Evolutionary conservation across 2,888 invertebrate genomes (phyloP), one percentile per base, ranked within the genome.

Genomic region (Adineta ricciae): DNA sequence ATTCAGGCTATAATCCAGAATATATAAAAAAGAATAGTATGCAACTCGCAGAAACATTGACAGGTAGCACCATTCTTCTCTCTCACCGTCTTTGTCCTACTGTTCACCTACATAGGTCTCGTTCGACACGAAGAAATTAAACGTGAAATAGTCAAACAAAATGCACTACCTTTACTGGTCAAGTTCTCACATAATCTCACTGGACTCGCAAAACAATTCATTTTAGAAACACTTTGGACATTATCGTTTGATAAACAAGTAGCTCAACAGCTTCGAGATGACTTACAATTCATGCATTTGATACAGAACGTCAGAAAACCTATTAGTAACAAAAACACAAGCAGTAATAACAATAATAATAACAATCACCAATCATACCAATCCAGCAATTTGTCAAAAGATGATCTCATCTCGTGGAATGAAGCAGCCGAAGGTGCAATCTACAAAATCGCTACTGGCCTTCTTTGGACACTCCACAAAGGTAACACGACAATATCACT

Each of bases 231-330:
- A 7, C 21, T 85, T 1, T 83, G 83, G 56, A 56, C 83, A 38
- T 24, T 85, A n/a, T 83, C 83, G 19, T 85, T 85, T 73, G 46
- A 83, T 83, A 14, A 50, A 41, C 2, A 46, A 19, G 5, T 14
- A n/a, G 41, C 41, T 16, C 36, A 54, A 19, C 14, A 50, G 38
- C 32, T 85, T n/a, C 32, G 32, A 19, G 5, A 32, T 16, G 32
- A 64, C 32, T 14, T 32, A 36, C 32, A 64, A n/a, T 64, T 64
- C 32, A 36, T 64, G 27, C 16, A 2, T 1, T 16, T 19, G 19
- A 19, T 64, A 9, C 5, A 64, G 32, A 16, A 64, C 32, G 32
- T 64, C 7, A 14, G 0, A 32, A 64, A 32, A 16, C 16, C 64
- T 32, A 16, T 5, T 32, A 5, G 14, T 9, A 3, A 16, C 4